phyloP scores from a whole-genome alignment of 2,888 invertebrate genomes.

The Thelaira solivaga region DNA sequence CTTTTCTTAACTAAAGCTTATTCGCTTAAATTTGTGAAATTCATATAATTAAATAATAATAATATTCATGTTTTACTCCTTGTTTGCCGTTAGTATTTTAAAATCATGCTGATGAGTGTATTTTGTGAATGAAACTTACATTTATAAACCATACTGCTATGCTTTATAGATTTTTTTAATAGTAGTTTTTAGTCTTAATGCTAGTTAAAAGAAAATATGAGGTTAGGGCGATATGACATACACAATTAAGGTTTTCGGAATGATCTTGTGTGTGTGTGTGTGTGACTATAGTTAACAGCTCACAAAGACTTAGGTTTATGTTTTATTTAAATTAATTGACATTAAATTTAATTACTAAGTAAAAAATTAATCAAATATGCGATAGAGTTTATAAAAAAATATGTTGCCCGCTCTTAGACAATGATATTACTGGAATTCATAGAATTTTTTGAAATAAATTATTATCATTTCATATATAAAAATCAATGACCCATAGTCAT shows the following conservation, averaged over 20 bases:
- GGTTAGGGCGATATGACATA: constrained; percentile 4
- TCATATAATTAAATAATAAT: constrained; percentile 17
- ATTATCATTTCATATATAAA: too few relatives aligned
- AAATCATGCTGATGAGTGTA: constrained; percentile 3
- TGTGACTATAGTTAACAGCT: background rate
- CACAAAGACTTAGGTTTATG: background rate
- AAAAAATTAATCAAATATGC: background rate
- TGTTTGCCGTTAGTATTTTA: constrained; percentile 14
- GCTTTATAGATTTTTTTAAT: background rate
- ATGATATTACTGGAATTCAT: background rate
- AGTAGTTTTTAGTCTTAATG: constrained; percentile 6
- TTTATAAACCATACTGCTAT: constrained; percentile 32
- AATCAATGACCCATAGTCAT: too few relatives aligned
- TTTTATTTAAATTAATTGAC: constrained; percentile 10
- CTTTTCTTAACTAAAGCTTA: constrained; percentile 51
- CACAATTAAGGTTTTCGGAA: background rate
- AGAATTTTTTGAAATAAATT: too few relatives aligned
- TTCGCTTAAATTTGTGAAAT: constrained; percentile 36
- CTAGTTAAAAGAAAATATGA: constrained; percentile 25
- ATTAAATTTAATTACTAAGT: background rate
- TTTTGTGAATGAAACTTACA: constrained; percentile 33
- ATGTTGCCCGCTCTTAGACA: too few relatives aligned
- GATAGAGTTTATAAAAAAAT: background rate
- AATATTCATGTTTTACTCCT: constrained; percentile 16
- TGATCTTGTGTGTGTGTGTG: background rate